Evolutionary conservation across 2,113 vertebrate genomes (phyloP).

Genomic region (Rissa tridactyla): DNA sequence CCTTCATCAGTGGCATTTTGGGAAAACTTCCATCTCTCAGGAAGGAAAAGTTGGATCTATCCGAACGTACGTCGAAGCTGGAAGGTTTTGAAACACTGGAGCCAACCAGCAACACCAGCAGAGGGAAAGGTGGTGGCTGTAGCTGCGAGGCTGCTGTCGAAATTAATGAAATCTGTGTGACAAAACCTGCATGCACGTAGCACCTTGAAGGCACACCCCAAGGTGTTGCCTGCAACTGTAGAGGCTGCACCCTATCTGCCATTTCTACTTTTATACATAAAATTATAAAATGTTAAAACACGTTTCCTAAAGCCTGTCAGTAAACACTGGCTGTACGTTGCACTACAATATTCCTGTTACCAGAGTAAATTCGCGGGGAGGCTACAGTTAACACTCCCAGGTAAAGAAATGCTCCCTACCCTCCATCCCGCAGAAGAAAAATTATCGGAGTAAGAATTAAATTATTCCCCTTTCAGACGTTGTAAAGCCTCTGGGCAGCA

Average conservation of each 20-base stretch:
- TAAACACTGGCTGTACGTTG: background rate
- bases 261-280: background rate
- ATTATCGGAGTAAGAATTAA: slow-evolving; percentile 36
- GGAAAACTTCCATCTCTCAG: background rate
- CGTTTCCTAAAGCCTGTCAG: background rate
- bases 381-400: background rate
- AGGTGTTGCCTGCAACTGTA: background rate
- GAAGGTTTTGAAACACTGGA: slow-evolving; percentile 15
- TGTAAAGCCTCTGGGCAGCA: slow-evolving; percentile 28
- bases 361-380: background rate
- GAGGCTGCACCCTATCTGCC: background rate
- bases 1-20: slow-evolving; percentile 12
- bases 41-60: slow-evolving; percentile 29
- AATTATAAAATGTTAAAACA: background rate
- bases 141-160: background rate
- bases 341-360: background rate
- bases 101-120: background rate
- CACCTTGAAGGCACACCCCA: background rate
- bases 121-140: background rate
- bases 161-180: background rate
- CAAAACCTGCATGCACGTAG: background rate
- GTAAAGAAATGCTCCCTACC: background rate
- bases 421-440: background rate
- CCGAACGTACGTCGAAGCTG: background rate
- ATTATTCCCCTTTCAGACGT: background rate